These are phyloP conservation scores for Tapirus terrestris DNA, from an alignment of 2,113 vertebrate genomes.

Conservation along the genomic window DNA sequence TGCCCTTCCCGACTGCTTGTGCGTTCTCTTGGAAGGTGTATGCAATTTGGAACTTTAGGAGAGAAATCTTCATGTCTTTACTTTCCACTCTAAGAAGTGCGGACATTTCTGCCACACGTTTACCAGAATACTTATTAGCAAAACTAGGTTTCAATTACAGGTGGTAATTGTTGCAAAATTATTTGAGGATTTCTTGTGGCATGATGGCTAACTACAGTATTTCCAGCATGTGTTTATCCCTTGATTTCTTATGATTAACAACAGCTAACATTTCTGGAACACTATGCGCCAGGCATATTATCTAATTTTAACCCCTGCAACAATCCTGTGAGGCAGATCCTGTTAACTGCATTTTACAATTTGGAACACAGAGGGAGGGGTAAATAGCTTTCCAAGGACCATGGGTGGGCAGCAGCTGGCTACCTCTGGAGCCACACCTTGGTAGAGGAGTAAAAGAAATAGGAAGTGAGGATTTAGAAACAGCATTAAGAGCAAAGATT, in stretches of 20 bases:
- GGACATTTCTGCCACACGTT: constrained; percentile 24
- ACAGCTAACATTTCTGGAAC: constrained; percentile 38
- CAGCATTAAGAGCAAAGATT: neutral
- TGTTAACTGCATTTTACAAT: neutral
- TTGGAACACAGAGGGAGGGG: neutral
- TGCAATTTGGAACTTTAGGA: constrained; percentile 52
- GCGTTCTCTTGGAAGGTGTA: neutral
- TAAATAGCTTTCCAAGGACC: neutral
- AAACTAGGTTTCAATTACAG: constrained; percentile 48
- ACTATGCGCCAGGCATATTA: neutral
- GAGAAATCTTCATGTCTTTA: neutral
- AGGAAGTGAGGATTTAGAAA: constrained; percentile 29
- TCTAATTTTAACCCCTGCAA: constrained; percentile 55
- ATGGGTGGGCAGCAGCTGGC: neutral
- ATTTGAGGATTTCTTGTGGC: constrained; percentile 45
- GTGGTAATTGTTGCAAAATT: constrained; percentile 55
- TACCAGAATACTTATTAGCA: constrained; percentile 40
- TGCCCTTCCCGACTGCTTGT: neutral
- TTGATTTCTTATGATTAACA: constrained; percentile 29
- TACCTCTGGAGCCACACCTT: neutral
- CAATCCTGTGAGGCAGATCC: neutral
- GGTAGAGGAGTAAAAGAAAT: neutral
- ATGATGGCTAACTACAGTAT: constrained; percentile 35
- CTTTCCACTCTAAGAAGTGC: neutral
- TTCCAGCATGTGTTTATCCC: constrained; percentile 17